Percentiles rank a stretch among this genome's conserved stretches.
These are phyloP conservation scores for Cercopithecus mona DNA, from an alignment of 2,113 vertebrate genomes.

Conservation along the genomic window DNA sequence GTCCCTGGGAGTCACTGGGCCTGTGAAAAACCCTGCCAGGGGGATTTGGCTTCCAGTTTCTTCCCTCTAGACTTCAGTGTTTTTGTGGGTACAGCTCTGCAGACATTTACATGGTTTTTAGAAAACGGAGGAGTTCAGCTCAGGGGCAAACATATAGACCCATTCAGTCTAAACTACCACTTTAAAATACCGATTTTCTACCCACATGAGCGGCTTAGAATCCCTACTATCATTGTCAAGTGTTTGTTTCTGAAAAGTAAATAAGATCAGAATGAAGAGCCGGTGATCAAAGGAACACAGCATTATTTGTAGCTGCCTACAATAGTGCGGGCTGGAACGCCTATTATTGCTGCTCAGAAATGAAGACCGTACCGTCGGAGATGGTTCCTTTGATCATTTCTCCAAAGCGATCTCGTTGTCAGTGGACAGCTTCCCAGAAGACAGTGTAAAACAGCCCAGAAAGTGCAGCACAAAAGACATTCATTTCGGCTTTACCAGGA, in stretches of 20 bases:
- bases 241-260: conserved; percentile 29
- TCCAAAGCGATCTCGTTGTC: conserved; percentile 1
- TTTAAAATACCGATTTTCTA: neutral
- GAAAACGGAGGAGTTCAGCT: neutral
- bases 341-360: neutral
- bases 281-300: neutral
- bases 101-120: neutral
- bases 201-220: neutral
- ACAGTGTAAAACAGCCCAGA: neutral
- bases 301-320: neutral
- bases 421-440: conserved; percentile 35
- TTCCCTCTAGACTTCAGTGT: neutral
- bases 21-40: too few relatives aligned
- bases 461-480: neutral
- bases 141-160: neutral
- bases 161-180: neutral
- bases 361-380: neutral
- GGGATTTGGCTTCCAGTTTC: neutral
- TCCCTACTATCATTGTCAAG: neutral
- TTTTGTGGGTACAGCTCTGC: neutral
- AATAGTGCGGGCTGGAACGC: neutral
- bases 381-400: conserved; percentile 38
- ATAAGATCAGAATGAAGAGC: conserved; percentile 7
- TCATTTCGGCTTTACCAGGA: neutral
- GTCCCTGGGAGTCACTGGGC: neutral